Evolutionary conservation across 1,140 invertebrate species (phyloP).

Genomic region (Anoplophora glabripennis): DNA sequence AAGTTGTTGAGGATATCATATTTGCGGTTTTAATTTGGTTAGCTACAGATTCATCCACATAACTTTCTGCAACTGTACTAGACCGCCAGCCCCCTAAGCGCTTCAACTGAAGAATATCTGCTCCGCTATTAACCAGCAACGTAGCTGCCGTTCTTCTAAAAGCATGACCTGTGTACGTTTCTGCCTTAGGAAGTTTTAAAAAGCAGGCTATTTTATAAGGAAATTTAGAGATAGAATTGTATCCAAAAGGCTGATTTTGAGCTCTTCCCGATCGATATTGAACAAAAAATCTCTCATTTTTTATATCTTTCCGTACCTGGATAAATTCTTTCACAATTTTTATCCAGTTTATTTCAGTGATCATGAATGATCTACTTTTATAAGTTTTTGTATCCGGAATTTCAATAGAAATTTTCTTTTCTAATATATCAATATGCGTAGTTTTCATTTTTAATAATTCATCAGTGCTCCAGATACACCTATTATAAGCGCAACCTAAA

Average conservation of each 20-base stretch:
- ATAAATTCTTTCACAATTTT: slow-evolving; percentile 7
- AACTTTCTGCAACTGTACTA: background rate
- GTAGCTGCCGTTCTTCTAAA: slow-evolving; percentile 37
- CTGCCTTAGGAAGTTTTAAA: slow-evolving; percentile 30
- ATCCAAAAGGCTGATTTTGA: slow-evolving; percentile 17
- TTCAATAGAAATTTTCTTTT: slow-evolving; percentile 24
- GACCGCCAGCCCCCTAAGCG: background rate
- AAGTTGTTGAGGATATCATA: too few relatives aligned
- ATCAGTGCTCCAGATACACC: slow-evolving; percentile 4
- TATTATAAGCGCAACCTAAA: too few relatives aligned
- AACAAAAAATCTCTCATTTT: too few relatives aligned
- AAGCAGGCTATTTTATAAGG: slow-evolving; percentile 24
- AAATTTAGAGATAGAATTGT: slow-evolving; percentile 24
- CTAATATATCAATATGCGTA: slow-evolving; percentile 29
- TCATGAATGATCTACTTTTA: slow-evolving; percentile 32
- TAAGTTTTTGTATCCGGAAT: slow-evolving; percentile 13
- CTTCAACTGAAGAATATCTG: slow-evolving; percentile 31
- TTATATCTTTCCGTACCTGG: too few relatives aligned
- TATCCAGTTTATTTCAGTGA: slow-evolving; percentile 29
- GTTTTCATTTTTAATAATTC: slow-evolving; percentile 26
- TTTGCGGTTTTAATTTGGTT: background rate
- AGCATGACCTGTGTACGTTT: slow-evolving; percentile 36
- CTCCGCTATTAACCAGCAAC: slow-evolving; percentile 34
- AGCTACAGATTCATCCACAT: background rate
- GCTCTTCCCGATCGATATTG: too few relatives aligned